Conservation (phyloP, 2,113 vertebrate genomes). For the Carlito syrichta region DNA sequence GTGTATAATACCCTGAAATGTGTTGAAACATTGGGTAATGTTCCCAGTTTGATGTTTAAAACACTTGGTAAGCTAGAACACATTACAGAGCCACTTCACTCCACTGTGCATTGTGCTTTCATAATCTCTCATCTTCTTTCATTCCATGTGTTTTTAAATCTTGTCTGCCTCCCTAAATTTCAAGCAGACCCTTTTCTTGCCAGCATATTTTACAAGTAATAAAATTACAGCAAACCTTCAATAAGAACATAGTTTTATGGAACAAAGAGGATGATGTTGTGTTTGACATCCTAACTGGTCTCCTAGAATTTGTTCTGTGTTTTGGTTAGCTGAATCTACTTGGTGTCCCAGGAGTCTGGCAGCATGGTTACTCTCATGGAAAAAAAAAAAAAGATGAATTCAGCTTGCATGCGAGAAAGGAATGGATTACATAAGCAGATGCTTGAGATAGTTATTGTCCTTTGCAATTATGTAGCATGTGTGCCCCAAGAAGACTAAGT, state of each 20-base stretch:
- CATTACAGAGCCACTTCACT: not conserved
- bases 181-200: not conserved
- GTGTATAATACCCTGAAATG: not conserved
- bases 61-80: not conserved
- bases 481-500: not conserved
- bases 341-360: not conserved
- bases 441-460: not conserved
- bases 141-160: not conserved
- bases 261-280: slow-evolving; percentile 8
- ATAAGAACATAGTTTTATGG: not conserved
- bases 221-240: slow-evolving; percentile 22
- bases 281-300: not conserved
- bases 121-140: not conserved
- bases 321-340: slow-evolving; percentile 24
- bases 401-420: not conserved
- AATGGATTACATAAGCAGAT: slow-evolving; percentile 4
- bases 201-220: slow-evolving; percentile 24
- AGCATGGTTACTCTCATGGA: not conserved
- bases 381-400: not conserved
- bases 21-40: slow-evolving; percentile 40
- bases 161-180: not conserved
- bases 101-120: not conserved
- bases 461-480: not conserved
- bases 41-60: slow-evolving; percentile 47
- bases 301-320: not conserved